A percentile compares a stretch with the other conserved stretches of the same genome.
phyloP scores from a whole-genome alignment of 2,113 vertebrate species.

The human (Homo sapiens) region GRCh38 chr4:142298001-142298500 shows the following conservation, averaged over 20 bases:
- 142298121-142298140: not conserved
- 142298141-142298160: not conserved
- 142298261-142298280: not conserved
- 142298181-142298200: not conserved
- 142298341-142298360: not conserved
- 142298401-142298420: no score
- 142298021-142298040: not conserved
- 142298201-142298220: not conserved
- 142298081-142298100: not conserved
- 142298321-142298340: not conserved
- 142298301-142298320: not conserved
- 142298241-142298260: not conserved
- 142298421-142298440: no score
- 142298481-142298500: no score
- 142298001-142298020: not conserved
- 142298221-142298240: fast-evolving
- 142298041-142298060: not conserved
- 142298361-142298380: not conserved
- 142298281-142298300: not conserved
- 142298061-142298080: not conserved
- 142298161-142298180: not conserved
- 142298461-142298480: no score
- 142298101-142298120: no score
- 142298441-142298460: no score
- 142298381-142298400: not conserved